Evolutionary conservation across 1,140 invertebrate genomes (phyloP), one percentile per base, ranked within the genome.

Genomic region (Rhynchophorus ferrugineus): DNA sequence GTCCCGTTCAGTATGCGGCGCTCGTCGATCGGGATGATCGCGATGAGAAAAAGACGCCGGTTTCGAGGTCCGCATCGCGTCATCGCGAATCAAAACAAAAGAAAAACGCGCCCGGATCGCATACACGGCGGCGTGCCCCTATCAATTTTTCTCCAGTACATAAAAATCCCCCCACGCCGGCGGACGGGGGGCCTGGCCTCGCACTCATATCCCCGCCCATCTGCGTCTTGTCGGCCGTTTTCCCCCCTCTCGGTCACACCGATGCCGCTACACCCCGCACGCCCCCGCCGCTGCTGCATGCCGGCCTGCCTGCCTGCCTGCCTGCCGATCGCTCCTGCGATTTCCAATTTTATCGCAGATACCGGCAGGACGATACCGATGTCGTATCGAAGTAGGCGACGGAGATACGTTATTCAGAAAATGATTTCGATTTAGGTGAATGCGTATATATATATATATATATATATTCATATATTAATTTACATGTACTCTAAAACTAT

Each of bases 331-430:
- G n/a, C n/a, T 17, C 44, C 44, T 19, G 11, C 59, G 47, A 59
- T 51, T 59, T 61, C 52, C 50, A 60, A 61, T 61, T 61, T 61
- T 61, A 61, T 61, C 24, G 24, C 24, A 11, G 24, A 11, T 6
- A 11, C 5, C 24, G 5, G 24, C 24, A 11, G 5, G n/a, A n/a
- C n/a, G n/a, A n/a, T n/a, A n/a, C n/a, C n/a, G n/a, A n/a, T 61
- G 59, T 59, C 59, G 60, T 61, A 59, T 61, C 57, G 54, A 59
- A n/a, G n/a, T n/a, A n/a, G n/a, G n/a, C n/a, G n/a, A n/a, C n/a
- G n/a, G n/a, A n/a, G n/a, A n/a, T n/a, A n/a, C n/a, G n/a, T n/a
- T n/a, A n/a, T n/a, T n/a, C n/a, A n/a, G n/a, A n/a, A n/a, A n/a
- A n/a, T n/a, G n/a, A n/a, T n/a, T n/a, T n/a, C n/a, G n/a, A n/a